These are phyloP conservation scores for Neodiprion lecontei DNA, from an alignment of 1,140 invertebrate species.

Conservation along the genomic window DNA sequence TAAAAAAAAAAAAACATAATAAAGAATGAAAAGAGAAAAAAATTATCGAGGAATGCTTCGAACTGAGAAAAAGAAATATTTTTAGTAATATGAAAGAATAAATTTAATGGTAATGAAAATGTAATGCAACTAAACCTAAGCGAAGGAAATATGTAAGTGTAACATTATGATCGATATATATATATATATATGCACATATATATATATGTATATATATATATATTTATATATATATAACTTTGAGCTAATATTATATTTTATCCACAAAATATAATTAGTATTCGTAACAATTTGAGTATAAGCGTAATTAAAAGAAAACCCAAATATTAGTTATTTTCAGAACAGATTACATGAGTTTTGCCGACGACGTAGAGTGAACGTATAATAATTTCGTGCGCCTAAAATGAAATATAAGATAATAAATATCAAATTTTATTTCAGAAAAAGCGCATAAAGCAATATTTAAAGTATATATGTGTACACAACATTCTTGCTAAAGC, in stretches of 20 bases:
- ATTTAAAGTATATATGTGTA: background rate
- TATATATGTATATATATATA: too few relatives aligned
- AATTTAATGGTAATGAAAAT: slow-evolving; percentile 16
- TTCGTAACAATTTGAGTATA: background rate
- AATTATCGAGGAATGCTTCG: slow-evolving; percentile 2
- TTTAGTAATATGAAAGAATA: slow-evolving; percentile 32
- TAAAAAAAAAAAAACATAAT: too few relatives aligned
- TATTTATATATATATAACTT: background rate
- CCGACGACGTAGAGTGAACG: background rate
- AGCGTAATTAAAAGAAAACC: background rate
- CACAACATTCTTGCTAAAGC: background rate
- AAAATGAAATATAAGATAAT: background rate
- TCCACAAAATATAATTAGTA: slow-evolving; percentile 8
- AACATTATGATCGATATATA: slow-evolving; percentile 8
- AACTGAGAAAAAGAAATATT: slow-evolving; percentile 34
- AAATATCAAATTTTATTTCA: background rate
- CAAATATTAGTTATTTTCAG: slow-evolving; percentile 2
- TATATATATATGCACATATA: background rate
- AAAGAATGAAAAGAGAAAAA: too few relatives aligned
- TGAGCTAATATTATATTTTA: slow-evolving; percentile 8
- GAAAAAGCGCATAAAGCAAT: background rate
- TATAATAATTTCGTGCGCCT: background rate
- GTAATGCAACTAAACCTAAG: slow-evolving; percentile 20
- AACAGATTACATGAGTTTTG: background rate
- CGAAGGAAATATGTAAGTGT: slow-evolving; percentile 9